Evolutionary conservation across 2,888 invertebrate genomes (phyloP), one percentile per base, ranked within the genome.

Genomic region (Phengaris arion): DNA sequence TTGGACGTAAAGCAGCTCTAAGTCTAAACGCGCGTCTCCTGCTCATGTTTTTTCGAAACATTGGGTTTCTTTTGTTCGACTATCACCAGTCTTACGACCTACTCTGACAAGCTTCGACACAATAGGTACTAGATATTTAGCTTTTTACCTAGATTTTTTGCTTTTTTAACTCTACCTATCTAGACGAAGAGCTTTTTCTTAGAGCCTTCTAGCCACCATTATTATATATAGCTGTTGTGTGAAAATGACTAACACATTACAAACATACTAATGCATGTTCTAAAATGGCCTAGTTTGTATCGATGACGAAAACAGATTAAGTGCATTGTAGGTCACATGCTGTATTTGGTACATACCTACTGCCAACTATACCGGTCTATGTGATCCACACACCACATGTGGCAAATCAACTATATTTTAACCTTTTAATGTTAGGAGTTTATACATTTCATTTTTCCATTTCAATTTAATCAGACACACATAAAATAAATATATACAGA

Each of bases 261-360:
- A 51, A 51, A 70, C 51, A 48, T 70, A 22, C 22, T 69, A 69
- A 48, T 3, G 22, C 52, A 64, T 72, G 52, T 35, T 54, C 54
- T 51, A 51, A 52, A 35, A 64, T 72, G 52, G 52, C 54, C 54
- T 51, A 51, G 70, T 70, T 75, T n/a, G 55, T 76, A 75, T 76
- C 78, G 78, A 77, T 90, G 89, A 82, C 85, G 86, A 85, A 89
- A 90, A 79, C 76, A 76, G 75, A 81, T 77, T 78, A 83, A 84
- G 85, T 81, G 82, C 82, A 84, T 88, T 88, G 88, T 89, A 85
- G 90, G 90, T 90, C 91, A 90, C 77, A 81, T 85, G 81, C 82
- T 85, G 81, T 82, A 81, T 83, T 82, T 80, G 82, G 85, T 79
- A 79, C 82, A 9, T 73, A 79, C 82, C 9, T 73, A 45, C 22